Evolutionary conservation across 2,888 invertebrate genomes (phyloP).

Genomic region (Bedellia somnulentella): DNA sequence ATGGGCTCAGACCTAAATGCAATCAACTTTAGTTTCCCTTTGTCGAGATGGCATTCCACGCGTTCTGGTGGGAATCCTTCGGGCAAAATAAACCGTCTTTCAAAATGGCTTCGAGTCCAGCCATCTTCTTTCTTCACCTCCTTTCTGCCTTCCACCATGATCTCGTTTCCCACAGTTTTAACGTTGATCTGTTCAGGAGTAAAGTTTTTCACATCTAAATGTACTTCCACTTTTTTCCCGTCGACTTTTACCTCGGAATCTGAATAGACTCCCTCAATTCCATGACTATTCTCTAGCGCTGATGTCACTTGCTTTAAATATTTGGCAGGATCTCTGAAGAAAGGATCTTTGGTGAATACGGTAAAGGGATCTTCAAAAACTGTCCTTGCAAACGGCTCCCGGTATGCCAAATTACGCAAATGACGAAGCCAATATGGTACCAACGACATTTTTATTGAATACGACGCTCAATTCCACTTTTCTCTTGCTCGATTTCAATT

Average conservation of each 20-base stretch:
- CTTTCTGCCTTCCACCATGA: conserved; percentile 78
- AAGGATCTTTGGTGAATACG: conserved; percentile 32
- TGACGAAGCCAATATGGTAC: conserved; percentile 48
- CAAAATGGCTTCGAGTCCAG: conserved; percentile 73
- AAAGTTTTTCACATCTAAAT: conserved; percentile 77
- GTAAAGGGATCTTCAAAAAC: conserved; percentile 35
- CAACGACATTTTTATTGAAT: conserved; percentile 34
- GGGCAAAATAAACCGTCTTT: conserved; percentile 74
- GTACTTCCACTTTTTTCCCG: conserved; percentile 71
- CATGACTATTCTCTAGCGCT: conserved; percentile 25
- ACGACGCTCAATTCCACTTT: conserved; percentile 7
- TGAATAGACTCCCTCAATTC: conserved; percentile 52
- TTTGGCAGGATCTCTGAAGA: conserved; percentile 40
- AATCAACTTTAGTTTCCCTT: conserved; percentile 71
- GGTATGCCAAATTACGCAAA: conserved; percentile 30
- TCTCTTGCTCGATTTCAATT: conserved; percentile 9
- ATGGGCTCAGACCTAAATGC: conserved; percentile 59
- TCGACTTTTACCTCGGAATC: conserved; percentile 60
- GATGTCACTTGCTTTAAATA: conserved; percentile 24
- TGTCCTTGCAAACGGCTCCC: conserved; percentile 28
- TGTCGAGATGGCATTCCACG: conserved; percentile 74
- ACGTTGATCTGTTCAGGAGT: conserved; percentile 78
- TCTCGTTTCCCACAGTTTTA: conserved; percentile 71
- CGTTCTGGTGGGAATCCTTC: conserved; percentile 73
- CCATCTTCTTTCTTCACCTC: conserved; percentile 77